Evolutionary conservation across 2,797 vertebrate genomes (phyloP).

Genomic region (Sebastes reedi): DNA sequence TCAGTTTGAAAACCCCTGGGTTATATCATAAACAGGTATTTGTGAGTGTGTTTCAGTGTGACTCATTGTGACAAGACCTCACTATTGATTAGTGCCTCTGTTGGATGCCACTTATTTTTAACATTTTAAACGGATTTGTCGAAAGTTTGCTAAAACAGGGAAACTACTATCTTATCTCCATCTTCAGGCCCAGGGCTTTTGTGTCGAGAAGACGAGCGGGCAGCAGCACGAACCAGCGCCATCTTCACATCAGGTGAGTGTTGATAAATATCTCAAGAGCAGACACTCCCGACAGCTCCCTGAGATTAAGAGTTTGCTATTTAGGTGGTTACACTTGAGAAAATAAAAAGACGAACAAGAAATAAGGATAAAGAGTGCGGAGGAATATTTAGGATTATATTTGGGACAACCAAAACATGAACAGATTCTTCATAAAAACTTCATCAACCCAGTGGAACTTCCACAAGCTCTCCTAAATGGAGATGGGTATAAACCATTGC

Average conservation of each 20-base stretch:
- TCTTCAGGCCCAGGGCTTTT: conserved; percentile 20
- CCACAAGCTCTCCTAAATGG: background rate
- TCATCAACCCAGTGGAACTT: background rate
- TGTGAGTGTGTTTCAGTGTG: background rate
- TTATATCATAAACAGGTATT: background rate
- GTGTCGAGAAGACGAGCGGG: background rate
- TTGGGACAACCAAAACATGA: background rate
- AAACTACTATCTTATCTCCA: conserved; percentile 41
- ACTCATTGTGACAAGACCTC: background rate
- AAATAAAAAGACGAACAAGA: background rate
- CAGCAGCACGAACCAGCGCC: background rate
- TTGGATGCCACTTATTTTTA: background rate
- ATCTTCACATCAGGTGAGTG: background rate
- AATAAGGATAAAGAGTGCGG: background rate
- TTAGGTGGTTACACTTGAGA: background rate
- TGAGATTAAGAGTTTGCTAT: conserved; percentile 1
- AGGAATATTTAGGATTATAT: background rate
- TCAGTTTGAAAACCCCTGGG: no score
- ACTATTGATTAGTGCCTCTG: background rate
- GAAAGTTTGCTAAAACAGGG: background rate
- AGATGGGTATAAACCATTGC: background rate
- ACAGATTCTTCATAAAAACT: conserved; percentile 16
- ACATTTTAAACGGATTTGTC: background rate
- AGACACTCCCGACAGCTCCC: background rate
- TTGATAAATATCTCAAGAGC: background rate